Evolutionary conservation across 2,888 invertebrate species (phyloP).

Genomic region (Tipula lateralis): DNA sequence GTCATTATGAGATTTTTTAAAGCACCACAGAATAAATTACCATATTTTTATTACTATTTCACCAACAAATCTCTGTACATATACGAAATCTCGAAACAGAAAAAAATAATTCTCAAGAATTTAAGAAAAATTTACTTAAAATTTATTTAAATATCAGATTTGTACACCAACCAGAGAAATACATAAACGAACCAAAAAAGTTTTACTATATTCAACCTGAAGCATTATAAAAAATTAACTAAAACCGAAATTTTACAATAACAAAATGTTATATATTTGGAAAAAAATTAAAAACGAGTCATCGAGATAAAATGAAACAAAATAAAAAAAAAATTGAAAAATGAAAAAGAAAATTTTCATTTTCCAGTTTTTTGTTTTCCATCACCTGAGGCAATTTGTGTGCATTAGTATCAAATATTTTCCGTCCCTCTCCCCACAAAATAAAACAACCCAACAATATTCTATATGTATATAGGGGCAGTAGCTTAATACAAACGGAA

Average conservation of each 20-base stretch:
- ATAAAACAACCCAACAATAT: neutral
- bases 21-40: no score
- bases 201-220: neutral
- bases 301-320: neutral
- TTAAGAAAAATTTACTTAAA: neutral
- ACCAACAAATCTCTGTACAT: neutral
- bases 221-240: neutral
- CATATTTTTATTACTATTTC: no score
- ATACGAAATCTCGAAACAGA: neutral
- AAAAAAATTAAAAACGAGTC: neutral
- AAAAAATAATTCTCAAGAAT: neutral
- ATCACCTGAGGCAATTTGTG: constrained; percentile 19
- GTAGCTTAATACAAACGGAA: neutral
- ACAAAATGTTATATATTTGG: neutral
- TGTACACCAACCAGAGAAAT: neutral
- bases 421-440: neutral
- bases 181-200: neutral
- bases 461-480: neutral
- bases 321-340: neutral
- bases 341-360: constrained; percentile 1
- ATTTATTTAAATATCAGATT: neutral
- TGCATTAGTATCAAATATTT: constrained; percentile 24
- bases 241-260: constrained; percentile 1
- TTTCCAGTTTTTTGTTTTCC: neutral
- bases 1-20: no score